These are phyloP conservation scores for Phasia obesa DNA, from an alignment of 2,888 invertebrate genomes.

Conservation along the genomic window DNA sequence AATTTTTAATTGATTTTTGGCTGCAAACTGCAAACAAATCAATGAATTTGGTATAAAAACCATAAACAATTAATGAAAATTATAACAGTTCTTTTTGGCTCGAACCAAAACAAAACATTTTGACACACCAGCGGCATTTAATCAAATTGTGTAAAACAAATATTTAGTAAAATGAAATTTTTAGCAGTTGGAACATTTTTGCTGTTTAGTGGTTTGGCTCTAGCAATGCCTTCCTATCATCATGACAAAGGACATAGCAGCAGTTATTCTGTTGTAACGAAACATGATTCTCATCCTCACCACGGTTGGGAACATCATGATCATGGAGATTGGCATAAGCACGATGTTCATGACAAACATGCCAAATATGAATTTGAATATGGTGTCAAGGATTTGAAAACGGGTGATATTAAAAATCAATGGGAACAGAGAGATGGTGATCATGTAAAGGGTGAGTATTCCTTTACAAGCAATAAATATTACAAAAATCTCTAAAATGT, in stretches of 20 bases:
- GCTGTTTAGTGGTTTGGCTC: conserved; percentile 70
- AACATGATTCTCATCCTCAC: conserved; percentile 75
- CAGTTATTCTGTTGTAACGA: conserved; percentile 77
- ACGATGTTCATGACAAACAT: conserved; percentile 79
- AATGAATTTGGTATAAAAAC: conserved; percentile 57
- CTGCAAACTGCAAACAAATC: conserved; percentile 31
- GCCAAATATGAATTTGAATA: conserved; percentile 83
- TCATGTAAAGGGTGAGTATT: conserved; percentile 81
- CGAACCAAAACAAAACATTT: conserved; percentile 35
- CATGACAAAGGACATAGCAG: conserved; percentile 72
- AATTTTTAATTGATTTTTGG: conserved; percentile 74
- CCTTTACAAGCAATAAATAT: background rate
- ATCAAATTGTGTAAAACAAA: conserved; percentile 9
- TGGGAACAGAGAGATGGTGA: conserved; percentile 84
- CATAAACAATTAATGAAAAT: conserved; percentile 42
- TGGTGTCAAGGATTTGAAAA: conserved; percentile 83
- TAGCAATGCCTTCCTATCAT: conserved; percentile 73
- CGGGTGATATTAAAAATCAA: conserved; percentile 83
- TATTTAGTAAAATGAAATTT: conserved; percentile 54
- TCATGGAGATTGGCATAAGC: conserved; percentile 72
- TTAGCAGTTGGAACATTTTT: conserved; percentile 49
- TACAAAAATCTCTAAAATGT: conserved; percentile 72
- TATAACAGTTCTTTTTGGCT: conserved; percentile 57
- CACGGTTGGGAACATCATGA: conserved; percentile 56
- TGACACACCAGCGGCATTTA: conserved; percentile 13